Conservation (phyloP, 2,797 vertebrate species). For the Lateolabrax maculatus region DNA sequence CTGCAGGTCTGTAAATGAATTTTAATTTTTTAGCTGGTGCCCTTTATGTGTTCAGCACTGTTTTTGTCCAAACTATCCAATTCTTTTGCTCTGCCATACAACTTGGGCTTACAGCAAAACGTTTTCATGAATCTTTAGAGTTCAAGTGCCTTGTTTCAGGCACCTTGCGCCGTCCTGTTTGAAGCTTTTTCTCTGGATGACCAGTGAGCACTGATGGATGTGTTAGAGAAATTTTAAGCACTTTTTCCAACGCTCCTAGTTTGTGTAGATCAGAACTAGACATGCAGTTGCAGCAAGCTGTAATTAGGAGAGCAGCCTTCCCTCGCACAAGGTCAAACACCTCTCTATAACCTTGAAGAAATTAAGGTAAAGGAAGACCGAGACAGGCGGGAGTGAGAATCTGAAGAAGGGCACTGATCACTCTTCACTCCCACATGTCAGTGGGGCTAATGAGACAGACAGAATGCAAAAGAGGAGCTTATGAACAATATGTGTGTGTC, state of each 20-base stretch:
- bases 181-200: conserved; percentile 5
- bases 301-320: conserved; percentile 45
- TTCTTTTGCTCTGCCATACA: conserved; percentile 19
- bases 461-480: conserved; percentile 63
- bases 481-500: conserved; percentile 29
- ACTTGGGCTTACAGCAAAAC: neutral
- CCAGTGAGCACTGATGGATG: conserved; percentile 6
- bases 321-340: conserved; percentile 47
- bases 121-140: conserved; percentile 15
- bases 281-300: conserved; percentile 21
- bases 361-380: conserved; percentile 36
- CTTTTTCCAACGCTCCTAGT: neutral
- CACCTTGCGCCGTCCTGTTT: conserved; percentile 4
- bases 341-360: conserved; percentile 42
- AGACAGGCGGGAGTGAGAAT: conserved; percentile 29
- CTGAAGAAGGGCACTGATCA: conserved; percentile 51
- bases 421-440: conserved; percentile 70
- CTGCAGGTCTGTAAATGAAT: conserved; percentile 26
- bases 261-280: conserved; percentile 38
- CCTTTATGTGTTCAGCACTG: conserved; percentile 25
- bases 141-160: conserved; percentile 7
- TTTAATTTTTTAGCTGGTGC: conserved; percentile 24
- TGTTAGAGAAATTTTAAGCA: neutral
- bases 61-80: conserved; percentile 27
- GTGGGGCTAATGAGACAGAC: conserved; percentile 74